These are phyloP conservation scores for Dinoponera quadriceps DNA, from an alignment of 1,140 invertebrate species.

Conservation along the genomic window DNA sequence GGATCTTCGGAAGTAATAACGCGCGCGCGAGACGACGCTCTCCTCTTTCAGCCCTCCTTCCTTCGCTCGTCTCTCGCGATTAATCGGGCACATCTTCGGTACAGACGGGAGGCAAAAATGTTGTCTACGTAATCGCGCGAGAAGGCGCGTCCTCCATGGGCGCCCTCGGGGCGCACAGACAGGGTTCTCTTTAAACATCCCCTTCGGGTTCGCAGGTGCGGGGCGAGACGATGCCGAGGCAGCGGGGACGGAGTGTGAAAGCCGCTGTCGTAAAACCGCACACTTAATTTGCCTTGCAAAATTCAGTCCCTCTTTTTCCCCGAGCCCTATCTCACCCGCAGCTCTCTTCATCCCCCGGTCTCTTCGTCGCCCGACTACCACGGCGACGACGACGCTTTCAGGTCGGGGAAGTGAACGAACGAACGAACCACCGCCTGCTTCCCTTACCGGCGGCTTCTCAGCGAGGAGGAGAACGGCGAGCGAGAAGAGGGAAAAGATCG, in stretches of 20 bases:
- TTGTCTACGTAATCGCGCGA: conserved; percentile 73
- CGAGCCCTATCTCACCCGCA: conserved; percentile 10
- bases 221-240: conserved; percentile 26
- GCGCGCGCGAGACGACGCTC: conserved; percentile 3
- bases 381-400: conserved; percentile 41
- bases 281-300: conserved; percentile 86
- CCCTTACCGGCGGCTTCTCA: conserved; percentile 44
- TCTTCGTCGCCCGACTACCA: conserved; percentile 19
- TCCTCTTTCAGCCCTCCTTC: too few species aligned
- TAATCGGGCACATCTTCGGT: conserved; percentile 53
- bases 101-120: conserved; percentile 40
- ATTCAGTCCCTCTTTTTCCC: conserved; percentile 79
- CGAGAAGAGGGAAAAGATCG: conserved; percentile 60
- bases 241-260: conserved; percentile 77
- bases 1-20: conserved; percentile 51
- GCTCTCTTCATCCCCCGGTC: conserved; percentile 41
- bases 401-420: conserved; percentile 37
- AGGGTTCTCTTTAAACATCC: conserved; percentile 79
- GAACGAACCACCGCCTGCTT: conserved; percentile 58
- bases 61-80: conserved; percentile 19
- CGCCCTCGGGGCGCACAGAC: conserved; percentile 17
- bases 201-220: conserved; percentile 68
- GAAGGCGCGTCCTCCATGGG: conserved; percentile 3
- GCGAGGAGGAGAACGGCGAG: conserved; percentile 32
- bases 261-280: conserved; percentile 84